A percentile compares a stretch with the other conserved stretches of the same genome.
Conservation (phyloP, 2,888 invertebrate genomes). For the Eilema griseolum region DNA sequence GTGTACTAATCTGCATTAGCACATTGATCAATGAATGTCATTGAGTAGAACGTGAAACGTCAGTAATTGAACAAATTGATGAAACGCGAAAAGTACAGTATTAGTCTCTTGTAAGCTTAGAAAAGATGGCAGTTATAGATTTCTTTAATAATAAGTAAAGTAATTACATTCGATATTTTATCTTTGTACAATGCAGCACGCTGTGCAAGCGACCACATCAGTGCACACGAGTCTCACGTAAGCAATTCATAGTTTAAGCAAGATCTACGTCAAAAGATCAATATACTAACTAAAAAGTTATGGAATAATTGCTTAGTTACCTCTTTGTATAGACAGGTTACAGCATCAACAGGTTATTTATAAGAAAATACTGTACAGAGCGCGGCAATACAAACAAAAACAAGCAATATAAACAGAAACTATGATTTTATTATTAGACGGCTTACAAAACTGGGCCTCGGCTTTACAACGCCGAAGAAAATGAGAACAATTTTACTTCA, state of each 20-base stretch:
- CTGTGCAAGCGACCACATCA: too few species aligned
- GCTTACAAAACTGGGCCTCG: neutral
- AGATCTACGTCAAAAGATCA: too few species aligned
- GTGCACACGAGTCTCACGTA: too few species aligned
- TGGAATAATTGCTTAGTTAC: too few species aligned
- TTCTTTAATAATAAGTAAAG: neutral
- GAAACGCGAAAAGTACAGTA: neutral
- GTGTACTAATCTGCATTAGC: neutral
- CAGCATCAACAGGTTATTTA: too few species aligned
- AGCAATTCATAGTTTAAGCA: too few species aligned
- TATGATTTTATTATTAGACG: neutral
- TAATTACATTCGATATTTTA: too few species aligned
- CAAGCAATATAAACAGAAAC: neutral
- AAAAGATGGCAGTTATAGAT: neutral
- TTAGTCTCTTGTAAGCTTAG: neutral
- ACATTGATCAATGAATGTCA: neutral
- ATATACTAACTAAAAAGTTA: too few species aligned
- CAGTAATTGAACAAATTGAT: neutral
- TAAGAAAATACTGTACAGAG: too few species aligned
- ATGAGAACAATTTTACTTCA: slow-evolving; percentile 29
- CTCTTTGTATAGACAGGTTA: too few species aligned
- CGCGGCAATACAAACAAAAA: too few species aligned
- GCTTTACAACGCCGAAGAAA: neutral
- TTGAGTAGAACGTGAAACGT: neutral
- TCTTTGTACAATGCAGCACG: too few species aligned